phyloP scores from a whole-genome alignment of 2,888 invertebrate species.

The Tenthredo livida region DNA sequence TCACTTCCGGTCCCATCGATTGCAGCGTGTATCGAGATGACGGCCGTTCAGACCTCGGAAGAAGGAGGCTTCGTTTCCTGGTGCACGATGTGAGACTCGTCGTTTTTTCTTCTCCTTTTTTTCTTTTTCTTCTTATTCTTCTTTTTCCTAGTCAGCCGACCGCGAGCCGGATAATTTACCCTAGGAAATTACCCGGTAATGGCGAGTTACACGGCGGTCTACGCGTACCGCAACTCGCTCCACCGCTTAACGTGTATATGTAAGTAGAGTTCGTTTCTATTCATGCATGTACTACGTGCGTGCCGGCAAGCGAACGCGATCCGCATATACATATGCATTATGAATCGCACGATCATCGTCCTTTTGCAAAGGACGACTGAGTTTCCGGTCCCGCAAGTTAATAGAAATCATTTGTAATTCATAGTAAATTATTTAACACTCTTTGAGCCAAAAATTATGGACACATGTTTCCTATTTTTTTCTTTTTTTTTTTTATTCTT shows the following conservation, averaged over 20 bases:
- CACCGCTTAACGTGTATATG: not conserved
- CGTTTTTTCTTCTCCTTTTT: not conserved
- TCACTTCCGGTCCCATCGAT: not conserved
- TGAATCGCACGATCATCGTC: slow-evolving; percentile 46
- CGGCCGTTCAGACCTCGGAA: not conserved
- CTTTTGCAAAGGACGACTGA: not conserved
- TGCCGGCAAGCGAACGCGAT: slow-evolving; percentile 36
- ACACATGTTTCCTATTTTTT: not conserved
- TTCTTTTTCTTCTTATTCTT: not conserved
- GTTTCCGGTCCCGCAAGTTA: not conserved
- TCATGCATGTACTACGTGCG: slow-evolving; percentile 21
- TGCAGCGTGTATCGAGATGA: not conserved
- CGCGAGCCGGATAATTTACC: slow-evolving; percentile 39
- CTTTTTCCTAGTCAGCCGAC: slow-evolving; percentile 15
- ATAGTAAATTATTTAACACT: not conserved
- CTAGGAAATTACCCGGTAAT: slow-evolving; percentile 29
- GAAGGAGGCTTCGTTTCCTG: not conserved
- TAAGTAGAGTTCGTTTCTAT: slow-evolving; percentile 34
- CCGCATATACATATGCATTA: slow-evolving; percentile 43
- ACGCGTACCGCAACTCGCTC: slow-evolving; percentile 4
- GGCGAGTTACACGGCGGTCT: slow-evolving; percentile 32
- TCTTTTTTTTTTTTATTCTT: not conserved
- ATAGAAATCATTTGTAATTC: not conserved
- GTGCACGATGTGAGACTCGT: slow-evolving; percentile 48
- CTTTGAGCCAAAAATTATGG: not conserved